These are phyloP conservation scores for Phaenicophaeus curvirostris DNA, from an alignment of 2,797 vertebrate genomes.

Conservation along the genomic window DNA sequence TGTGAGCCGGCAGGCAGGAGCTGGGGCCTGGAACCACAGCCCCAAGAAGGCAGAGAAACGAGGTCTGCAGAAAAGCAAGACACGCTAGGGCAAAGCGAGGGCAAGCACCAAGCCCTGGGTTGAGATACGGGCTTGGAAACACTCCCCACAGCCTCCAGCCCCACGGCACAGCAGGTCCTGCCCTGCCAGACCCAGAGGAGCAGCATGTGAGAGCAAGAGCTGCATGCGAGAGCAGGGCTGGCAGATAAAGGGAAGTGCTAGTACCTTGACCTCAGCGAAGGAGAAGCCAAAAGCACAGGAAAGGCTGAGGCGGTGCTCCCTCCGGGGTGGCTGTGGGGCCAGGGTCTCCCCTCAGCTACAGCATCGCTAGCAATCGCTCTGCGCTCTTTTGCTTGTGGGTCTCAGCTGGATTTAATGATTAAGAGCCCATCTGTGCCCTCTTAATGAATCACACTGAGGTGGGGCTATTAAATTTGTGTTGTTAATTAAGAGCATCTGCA, in stretches of 20 bases:
- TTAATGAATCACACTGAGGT: constrained; percentile 48
- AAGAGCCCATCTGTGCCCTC: constrained; percentile 46
- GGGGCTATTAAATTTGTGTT: constrained; percentile 54
- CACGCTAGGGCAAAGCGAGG: not conserved
- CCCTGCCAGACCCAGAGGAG: not conserved
- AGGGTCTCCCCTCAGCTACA: not conserved
- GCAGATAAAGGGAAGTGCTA: not conserved
- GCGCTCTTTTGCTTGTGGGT: not conserved
- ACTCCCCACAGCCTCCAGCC: not conserved
- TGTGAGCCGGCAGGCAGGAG: not conserved
- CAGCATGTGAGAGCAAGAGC: not conserved
- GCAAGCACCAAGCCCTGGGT: not conserved
- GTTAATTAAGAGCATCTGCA: constrained; percentile 63
- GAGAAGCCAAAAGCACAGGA: not conserved
- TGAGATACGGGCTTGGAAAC: not conserved
- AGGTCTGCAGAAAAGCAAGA: not conserved
- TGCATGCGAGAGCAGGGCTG: too few relatives aligned
- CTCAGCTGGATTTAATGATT: not conserved
- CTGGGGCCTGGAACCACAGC: not conserved
- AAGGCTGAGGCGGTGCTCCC: not conserved
- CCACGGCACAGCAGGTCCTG: not conserved
- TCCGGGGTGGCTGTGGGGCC: accelerated
- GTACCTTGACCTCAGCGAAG: not conserved
- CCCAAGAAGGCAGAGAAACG: not conserved
- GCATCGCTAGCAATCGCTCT: accelerated